Evolutionary conservation across 2,797 vertebrate species (phyloP), one percentile per base, ranked within the genome.

Genomic region (Enteromius anoplus): DNA sequence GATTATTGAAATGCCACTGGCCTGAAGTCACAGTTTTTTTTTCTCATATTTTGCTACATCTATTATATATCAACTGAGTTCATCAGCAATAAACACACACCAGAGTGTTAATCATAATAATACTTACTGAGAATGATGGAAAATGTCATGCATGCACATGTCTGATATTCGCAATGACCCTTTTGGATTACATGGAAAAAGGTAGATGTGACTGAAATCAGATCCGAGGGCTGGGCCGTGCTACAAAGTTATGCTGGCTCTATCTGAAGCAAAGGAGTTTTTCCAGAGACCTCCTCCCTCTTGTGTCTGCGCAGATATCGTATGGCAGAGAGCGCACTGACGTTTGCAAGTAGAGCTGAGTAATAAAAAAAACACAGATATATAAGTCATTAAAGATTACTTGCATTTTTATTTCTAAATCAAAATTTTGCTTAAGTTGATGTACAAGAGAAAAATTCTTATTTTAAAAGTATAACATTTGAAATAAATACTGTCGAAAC

Each of bases 301-400:
- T 91, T 89, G 73, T 95, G 95, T 89, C 92, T 92, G 23, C 97
- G 94, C 91, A 99, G 95, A 92, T 96, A 98, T 88, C 95, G 93
- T 91, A 99, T 99, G 84, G 97, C 97, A 11, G 97, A 99, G 78
- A 99, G 88, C 0, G 97, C 96, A 62, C 97, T 98, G 1, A 99
- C 88, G 64, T 97, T 97, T 0, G 97, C 98, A 92, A 99, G 90
- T 86, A 98, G 92, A 91, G 96, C 98, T 99, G 92, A 19, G 90
- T 83, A 90, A 90, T 79, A 90, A 88, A 19, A 77, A 32, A 91
- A 49, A 2, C 2, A 37, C 51, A 71, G 4, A 81, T 15, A 72
- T 34, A 5, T 14, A 2, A 1, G 2, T 79, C 49, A 73, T 32
- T 15, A 68, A 17, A 5, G 3, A 42, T 66, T 32, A n/a, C 26